phyloP scores from a whole-genome alignment of 2,797 vertebrate genomes.

The Psittacula derbiana region DNA sequence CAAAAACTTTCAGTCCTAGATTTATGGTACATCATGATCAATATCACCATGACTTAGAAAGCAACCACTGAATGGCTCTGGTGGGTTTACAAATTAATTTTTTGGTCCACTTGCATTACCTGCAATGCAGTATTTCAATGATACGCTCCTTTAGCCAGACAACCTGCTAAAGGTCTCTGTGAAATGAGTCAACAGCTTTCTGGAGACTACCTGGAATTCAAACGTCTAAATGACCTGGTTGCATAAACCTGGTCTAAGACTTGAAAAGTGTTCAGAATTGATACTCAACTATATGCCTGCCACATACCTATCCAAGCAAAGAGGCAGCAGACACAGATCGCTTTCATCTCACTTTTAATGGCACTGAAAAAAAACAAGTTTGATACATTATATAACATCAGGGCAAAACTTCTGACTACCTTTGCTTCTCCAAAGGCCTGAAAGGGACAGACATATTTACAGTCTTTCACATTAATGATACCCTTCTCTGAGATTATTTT shows the following conservation, averaged over 20 bases:
- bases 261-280: not conserved
- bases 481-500: not conserved
- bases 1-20: not conserved
- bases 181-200: not conserved
- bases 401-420: not conserved
- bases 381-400: not conserved
- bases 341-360: not conserved
- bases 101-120: not conserved
- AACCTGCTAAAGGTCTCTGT: not conserved
- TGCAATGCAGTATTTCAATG: not conserved
- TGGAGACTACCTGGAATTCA: not conserved
- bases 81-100: not conserved
- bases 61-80: not conserved
- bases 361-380: not conserved
- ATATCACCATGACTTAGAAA: not conserved
- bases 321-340: not conserved
- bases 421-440: not conserved
- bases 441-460: not conserved
- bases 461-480: not conserved
- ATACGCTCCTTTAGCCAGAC: not conserved
- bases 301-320: not conserved
- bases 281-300: not conserved
- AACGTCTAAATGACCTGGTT: not conserved
- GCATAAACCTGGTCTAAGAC: not conserved
- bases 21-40: not conserved